Percentiles rank a stretch among this genome's conserved stretches.
Evolutionary conservation across 2,888 invertebrate species (phyloP).

Genomic region (Aethes cnicana): DNA sequence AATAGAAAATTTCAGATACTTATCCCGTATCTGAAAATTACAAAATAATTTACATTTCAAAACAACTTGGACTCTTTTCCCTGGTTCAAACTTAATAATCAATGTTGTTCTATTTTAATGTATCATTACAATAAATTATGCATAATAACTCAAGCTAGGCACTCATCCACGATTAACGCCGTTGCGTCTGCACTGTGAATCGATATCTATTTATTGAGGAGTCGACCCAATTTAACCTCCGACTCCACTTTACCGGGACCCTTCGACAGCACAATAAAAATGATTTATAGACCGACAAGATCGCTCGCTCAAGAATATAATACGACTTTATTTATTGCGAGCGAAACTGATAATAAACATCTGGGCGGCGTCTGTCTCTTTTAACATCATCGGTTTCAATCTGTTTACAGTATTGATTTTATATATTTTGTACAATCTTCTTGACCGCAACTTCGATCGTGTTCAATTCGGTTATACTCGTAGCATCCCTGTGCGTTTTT

Average conservation of each 20-base stretch:
- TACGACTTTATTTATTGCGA: slow-evolving; percentile 73
- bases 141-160: slow-evolving; percentile 9
- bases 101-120: not conserved
- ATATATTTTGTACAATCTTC: too few relatives aligned
- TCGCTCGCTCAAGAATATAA: slow-evolving; percentile 73
- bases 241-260: slow-evolving; percentile 62
- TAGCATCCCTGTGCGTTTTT: too few relatives aligned
- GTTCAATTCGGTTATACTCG: too few relatives aligned
- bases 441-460: too few relatives aligned
- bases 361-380: slow-evolving; percentile 53
- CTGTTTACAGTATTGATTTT: slow-evolving; percentile 1
- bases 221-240: slow-evolving; percentile 69
- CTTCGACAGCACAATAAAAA: slow-evolving; percentile 78
- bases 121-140: slow-evolving; percentile 7
- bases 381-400: slow-evolving; percentile 33
- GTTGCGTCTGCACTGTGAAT: slow-evolving; percentile 39
- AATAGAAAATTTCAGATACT: too few relatives aligned
- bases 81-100: slow-evolving; percentile 33
- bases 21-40: too few relatives aligned
- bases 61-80: too few relatives aligned
- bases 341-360: slow-evolving; percentile 70
- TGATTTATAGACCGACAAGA: slow-evolving; percentile 72
- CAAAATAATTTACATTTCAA: too few relatives aligned
- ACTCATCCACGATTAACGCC: slow-evolving; percentile 27
- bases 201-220: slow-evolving; percentile 58